Evolutionary conservation across 2,888 invertebrate genomes (phyloP), one percentile per base, ranked within the genome.

Genomic region (Athalia rosae): DNA sequence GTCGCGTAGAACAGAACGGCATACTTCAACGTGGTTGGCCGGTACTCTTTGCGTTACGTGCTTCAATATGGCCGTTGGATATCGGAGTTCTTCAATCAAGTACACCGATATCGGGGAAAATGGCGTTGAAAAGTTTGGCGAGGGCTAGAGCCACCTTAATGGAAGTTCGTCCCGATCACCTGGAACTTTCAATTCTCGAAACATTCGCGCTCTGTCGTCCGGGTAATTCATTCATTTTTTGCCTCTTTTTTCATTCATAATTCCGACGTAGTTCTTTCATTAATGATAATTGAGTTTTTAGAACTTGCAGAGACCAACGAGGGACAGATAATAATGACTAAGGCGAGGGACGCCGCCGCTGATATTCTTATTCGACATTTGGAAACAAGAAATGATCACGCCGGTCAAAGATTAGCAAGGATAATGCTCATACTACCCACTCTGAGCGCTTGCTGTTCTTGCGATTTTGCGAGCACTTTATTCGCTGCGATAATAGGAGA

Each of bases 1-100:
- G 89, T 13, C 84, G 89, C 11, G 80, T 83, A 0, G 92, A 93
- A 47, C 93, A 93, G 83, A 92, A 93, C 82, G 84, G 86, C 3
- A 92, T 94, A 77, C 87, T 94, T n/a, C 89, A 91, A 63, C 89
- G 91, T 74, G 91, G 92, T 9, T 94, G 94, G 94, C 90, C 91
- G 0, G 91, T 92, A 63, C 89, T 93, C 61, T 93, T 94, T 80
- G 87, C 93, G 45, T 85, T 94, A 45, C 90, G 91, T 61, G 92
- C 93, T 0, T 91, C 93, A 0, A 91, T 91, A 81, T 93, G 93
- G 93, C 91, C 93, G 0, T 83, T 91, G 43, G 91, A 92, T 62
- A 88, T 91, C 0, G 87, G 89, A 11, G 82, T 82, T 13, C 80
- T 87, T 41, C 81, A 81, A 15, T 56, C 53, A 45, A 79, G 58